A percentile compares a stretch with the other conserved stretches of the same genome.
Conservation (phyloP, 1,140 invertebrate genomes). For the Drosophila triauraria region DNA sequence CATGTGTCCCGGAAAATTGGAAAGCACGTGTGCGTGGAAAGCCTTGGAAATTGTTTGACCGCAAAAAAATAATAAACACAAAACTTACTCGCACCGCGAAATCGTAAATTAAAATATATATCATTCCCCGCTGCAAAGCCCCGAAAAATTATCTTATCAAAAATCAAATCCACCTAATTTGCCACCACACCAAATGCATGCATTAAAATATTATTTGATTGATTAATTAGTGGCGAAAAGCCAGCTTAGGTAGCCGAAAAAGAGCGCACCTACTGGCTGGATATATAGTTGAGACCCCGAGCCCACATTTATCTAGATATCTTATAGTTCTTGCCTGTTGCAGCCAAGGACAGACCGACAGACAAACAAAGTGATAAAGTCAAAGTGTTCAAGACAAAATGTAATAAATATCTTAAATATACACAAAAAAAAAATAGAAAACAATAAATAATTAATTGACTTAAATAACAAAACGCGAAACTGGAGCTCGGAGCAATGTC, state of each 20-base stretch:
- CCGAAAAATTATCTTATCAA: conserved; percentile 29
- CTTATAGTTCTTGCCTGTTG: conserved; percentile 63
- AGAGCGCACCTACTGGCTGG: conserved; percentile 7
- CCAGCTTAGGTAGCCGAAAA: conserved; percentile 15
- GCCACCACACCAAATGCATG: conserved; percentile 51
- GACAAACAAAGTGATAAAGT: conserved; percentile 76
- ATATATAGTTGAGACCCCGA: conserved; percentile 19
- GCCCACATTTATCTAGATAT: conserved; percentile 60
- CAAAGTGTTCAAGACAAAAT: conserved; percentile 80
- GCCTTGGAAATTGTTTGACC: conserved; percentile 17
- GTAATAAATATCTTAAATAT: conserved; percentile 66
- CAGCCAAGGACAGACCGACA: conserved; percentile 52
- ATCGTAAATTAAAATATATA: conserved; percentile 3
- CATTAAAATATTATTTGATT: conserved; percentile 75
- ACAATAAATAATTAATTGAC: conserved; percentile 29
- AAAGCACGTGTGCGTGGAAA: conserved; percentile 55
- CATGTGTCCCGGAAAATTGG: conserved; percentile 32
- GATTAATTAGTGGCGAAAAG: conserved; percentile 49
- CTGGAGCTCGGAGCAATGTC: conserved; percentile 37
- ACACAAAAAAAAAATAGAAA: conserved; percentile 27
- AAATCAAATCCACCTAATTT: conserved; percentile 31
- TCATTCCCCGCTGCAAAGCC: conserved; percentile 4
- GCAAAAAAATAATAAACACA: conserved; percentile 17
- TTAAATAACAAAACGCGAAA: conserved; percentile 25
- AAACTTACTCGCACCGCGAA: conserved; percentile 1